Evolutionary conservation across 2,888 invertebrate species (phyloP).

Genomic region (Glyphotaelius pellucidus): DNA sequence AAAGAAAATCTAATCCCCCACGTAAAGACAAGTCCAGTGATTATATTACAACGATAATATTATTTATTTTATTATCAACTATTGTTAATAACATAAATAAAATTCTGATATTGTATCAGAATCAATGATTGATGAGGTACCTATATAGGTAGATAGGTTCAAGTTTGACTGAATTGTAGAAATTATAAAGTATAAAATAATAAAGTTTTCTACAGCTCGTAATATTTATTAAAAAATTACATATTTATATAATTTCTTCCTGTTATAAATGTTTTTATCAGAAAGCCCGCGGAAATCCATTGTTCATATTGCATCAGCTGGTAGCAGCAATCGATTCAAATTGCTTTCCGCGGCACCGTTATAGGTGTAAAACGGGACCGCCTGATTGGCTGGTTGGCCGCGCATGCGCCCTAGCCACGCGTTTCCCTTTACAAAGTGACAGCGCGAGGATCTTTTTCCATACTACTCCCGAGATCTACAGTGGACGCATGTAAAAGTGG

Average conservation of each 20-base stretch:
- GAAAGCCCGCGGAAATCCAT: slow-evolving; percentile 42
- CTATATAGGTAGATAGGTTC: no score
- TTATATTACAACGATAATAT: not conserved
- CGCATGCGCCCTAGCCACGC: slow-evolving; percentile 48
- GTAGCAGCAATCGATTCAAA: slow-evolving; percentile 49
- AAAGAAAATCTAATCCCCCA: not conserved
- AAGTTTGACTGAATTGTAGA: not conserved
- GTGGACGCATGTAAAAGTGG: slow-evolving; percentile 19
- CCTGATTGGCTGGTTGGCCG: not conserved
- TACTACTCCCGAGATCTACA: slow-evolving; percentile 47
- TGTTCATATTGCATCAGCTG: slow-evolving; percentile 58
- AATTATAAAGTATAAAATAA: not conserved
- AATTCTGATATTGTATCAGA: no score
- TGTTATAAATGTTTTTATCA: not conserved
- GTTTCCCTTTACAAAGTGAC: slow-evolving; percentile 46
- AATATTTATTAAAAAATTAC: not conserved
- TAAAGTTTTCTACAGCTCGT: not conserved
- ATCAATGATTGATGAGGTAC: not conserved
- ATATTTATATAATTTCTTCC: not conserved
- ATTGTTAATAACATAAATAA: no score
- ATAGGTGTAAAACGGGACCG: not conserved
- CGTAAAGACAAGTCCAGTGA: not conserved
- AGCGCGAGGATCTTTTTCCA: slow-evolving; percentile 41
- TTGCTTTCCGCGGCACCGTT: slow-evolving; percentile 44
- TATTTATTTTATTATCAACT: no score